Evolutionary conservation across 2,888 invertebrate species (phyloP), one percentile per base, ranked within the genome.

Genomic region (Muscina levida): DNA sequence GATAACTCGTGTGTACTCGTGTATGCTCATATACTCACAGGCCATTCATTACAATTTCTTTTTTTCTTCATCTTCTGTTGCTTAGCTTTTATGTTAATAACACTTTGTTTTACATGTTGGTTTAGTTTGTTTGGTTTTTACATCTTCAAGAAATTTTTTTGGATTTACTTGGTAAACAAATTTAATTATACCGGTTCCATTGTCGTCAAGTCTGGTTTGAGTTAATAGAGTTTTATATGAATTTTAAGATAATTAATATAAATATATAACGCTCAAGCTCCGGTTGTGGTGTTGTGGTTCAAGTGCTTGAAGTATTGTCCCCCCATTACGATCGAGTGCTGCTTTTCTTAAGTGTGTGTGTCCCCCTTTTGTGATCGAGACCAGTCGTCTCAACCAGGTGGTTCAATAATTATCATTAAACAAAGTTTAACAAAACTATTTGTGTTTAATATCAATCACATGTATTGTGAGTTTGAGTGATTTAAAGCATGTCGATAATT

Each of bases 111-210:
- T 39, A 39, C 31, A 70, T 57, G 56, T 57, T 31, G 31, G 3
- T 31, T 31, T 31, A 72, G 26, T 70, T 73, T 78, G 3, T 31
- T 31, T 31, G 70, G 26, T 70, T 73, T 78, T 72, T 72, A 67
- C 74, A 74, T 81, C 81, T 68, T 57, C 17, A 17, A 10, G 57
- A 31, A 31, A 19, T 59, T 15, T 59, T 59, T 31, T 59, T 59
- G 37, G 59, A 15, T 59, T 11, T 39, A 22, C 15, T 77, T 73
- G 72, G 59, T n/a, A n/a, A 31, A 31, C 31, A 31, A 31, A 53
- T 74, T 77, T 81, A 81, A 81, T 81, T 81, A 81, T 77, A 77
- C 81, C 67, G 66, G 81, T 81, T 51, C 66, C 73, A 73, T 66
- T 81, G 74, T 71, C n/a, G 24, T 17, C 17, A 10, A 39, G 17